phyloP scores from a whole-genome alignment of 1,140 invertebrate species.

The Meteorus sp. region DNA sequence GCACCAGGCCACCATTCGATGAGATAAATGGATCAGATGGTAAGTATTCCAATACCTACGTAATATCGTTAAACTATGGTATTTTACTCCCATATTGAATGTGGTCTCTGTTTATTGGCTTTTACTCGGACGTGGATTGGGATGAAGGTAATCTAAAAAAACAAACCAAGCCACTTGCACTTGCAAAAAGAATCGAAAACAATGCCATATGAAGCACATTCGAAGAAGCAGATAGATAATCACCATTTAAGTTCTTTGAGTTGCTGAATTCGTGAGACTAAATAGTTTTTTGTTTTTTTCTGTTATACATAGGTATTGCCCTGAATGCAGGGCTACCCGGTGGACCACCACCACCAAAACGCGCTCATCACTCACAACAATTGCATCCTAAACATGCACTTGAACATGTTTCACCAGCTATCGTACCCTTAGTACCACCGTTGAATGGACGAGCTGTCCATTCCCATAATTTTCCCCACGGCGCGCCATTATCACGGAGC shows the following conservation, averaged over 20 bases:
- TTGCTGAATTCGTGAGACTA: no score
- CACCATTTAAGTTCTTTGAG: no score
- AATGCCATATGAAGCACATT: no score
- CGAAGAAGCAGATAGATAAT: no score
- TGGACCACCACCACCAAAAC: constrained; percentile 72
- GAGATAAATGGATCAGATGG: constrained; percentile 89
- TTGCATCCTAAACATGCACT: constrained; percentile 46
- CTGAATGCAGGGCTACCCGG: constrained; percentile 59
- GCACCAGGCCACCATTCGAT: constrained; percentile 73
- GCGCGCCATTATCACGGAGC: constrained; percentile 62
- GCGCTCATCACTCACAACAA: constrained; percentile 63
- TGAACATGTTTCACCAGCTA: constrained; percentile 45
- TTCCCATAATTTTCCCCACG: constrained; percentile 45
- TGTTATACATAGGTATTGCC: constrained; percentile 40
- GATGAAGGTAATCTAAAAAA: constrained; percentile 68
- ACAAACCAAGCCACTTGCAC: no score
- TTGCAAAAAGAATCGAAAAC: constrained; percentile 28
- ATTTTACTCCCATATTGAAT: constrained; percentile 37
- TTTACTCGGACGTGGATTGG: constrained; percentile 66
- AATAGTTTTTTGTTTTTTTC: constrained; percentile 3
- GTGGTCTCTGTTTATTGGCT: constrained; percentile 59
- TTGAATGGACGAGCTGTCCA: constrained; percentile 51
- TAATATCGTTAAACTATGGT: neutral
- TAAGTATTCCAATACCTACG: constrained; percentile 58
- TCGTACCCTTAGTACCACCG: constrained; percentile 47